Percentiles rank a stretch among this genome's conserved stretches.
phyloP scores from a whole-genome alignment of 2,797 vertebrate species.

The Ctenopoma multispine region DNA sequence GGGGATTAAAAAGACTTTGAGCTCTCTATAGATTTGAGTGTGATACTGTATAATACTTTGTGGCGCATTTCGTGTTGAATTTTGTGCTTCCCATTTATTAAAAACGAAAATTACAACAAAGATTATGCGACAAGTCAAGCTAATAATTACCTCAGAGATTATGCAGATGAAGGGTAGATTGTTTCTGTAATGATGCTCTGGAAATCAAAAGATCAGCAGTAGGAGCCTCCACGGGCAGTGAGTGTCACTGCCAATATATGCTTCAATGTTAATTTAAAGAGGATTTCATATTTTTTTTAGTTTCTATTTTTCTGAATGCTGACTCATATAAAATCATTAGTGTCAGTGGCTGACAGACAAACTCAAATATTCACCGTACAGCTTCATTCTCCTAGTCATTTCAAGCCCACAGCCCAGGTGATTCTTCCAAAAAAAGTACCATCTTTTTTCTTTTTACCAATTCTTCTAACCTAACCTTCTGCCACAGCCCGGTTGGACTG shows the following conservation, averaged over 20 bases:
- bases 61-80: slow-evolving; percentile 59
- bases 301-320: neutral
- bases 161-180: slow-evolving; percentile 81
- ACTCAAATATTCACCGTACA: neutral
- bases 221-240: neutral
- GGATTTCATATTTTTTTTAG: neutral
- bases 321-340: neutral
- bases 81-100: slow-evolving; percentile 62
- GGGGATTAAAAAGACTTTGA: slow-evolving; percentile 81
- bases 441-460: slow-evolving; percentile 36
- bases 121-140: slow-evolving; percentile 83
- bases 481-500: slow-evolving; percentile 50
- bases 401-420: slow-evolving; percentile 35
- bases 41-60: slow-evolving; percentile 76
- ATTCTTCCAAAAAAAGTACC: slow-evolving; percentile 12
- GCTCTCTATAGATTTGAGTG: slow-evolving; percentile 83
- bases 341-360: slow-evolving; percentile 1
- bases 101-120: slow-evolving; percentile 70
- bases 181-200: slow-evolving; percentile 78
- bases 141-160: slow-evolving; percentile 86
- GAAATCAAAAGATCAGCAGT: slow-evolving; percentile 76
- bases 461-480: slow-evolving; percentile 56
- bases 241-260: neutral
- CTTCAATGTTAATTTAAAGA: slow-evolving; percentile 7
- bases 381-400: slow-evolving; percentile 17